Conservation (phyloP, 2,797 vertebrate species). For the Xenops minutus region DNA sequence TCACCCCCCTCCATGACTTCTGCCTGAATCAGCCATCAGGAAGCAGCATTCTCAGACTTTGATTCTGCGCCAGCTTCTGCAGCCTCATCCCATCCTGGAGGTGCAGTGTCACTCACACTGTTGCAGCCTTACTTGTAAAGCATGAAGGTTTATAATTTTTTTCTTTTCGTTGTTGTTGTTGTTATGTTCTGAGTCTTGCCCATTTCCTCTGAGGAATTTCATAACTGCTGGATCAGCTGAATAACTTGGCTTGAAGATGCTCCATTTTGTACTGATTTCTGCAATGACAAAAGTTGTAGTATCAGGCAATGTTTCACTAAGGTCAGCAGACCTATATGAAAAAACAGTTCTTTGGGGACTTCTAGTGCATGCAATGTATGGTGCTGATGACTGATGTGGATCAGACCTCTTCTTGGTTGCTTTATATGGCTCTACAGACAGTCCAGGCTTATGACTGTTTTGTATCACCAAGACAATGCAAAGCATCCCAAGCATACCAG, state of each 20-base stretch:
- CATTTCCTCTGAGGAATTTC: constrained; percentile 16
- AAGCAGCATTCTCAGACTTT: neutral
- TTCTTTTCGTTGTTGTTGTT: neutral
- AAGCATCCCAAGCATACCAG: neutral
- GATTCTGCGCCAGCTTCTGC: neutral
- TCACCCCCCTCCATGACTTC: neutral
- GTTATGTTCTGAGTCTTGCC: neutral
- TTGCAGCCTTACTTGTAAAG: neutral
- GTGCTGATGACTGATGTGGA: neutral
- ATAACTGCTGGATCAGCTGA: constrained; percentile 5
- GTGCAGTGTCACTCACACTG: neutral
- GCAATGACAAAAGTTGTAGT: neutral
- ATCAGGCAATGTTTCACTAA: neutral
- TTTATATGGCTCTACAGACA: neutral
- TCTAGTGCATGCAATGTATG: neutral
- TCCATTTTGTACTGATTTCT: constrained; percentile 5
- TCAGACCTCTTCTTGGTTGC: neutral
- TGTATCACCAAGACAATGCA: neutral
- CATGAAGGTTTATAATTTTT: neutral
- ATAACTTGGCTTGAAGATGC: neutral
- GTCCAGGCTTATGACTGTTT: neutral
- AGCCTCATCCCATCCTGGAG: neutral
- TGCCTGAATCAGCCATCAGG: neutral
- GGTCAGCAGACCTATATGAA: neutral
- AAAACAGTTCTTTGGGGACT: neutral